Conservation (phyloP, 2,113 vertebrate genomes). For the Lutjanus erythropterus region DNA sequence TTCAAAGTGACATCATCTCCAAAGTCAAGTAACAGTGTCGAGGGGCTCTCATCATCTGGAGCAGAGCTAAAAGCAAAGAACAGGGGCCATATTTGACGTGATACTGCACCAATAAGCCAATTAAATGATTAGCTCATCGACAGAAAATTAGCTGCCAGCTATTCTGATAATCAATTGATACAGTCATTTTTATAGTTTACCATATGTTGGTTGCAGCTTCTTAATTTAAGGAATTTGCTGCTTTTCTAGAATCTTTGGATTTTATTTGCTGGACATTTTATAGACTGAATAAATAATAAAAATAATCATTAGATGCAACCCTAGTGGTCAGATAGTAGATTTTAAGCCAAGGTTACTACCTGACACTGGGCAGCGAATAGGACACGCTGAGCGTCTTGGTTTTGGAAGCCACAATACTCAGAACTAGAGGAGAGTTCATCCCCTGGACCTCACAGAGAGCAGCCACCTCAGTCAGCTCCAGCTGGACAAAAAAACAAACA, state of each 20-base stretch:
- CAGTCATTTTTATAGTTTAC: no score
- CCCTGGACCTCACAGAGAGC: conserved; percentile 89
- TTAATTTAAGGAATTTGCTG: no score
- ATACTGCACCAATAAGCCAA: no score
- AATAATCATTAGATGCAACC: no score
- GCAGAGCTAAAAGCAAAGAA: conserved; percentile 65
- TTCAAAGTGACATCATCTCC: conserved; percentile 83
- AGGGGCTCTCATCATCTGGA: background rate
- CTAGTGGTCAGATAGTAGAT: background rate
- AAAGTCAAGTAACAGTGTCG: conserved; percentile 87
- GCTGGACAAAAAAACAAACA: conserved; percentile 77
- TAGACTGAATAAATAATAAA: no score
- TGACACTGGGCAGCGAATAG: conserved; percentile 76
- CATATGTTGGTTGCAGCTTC: no score
- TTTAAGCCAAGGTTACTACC: conserved; percentile 21
- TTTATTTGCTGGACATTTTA: no score
- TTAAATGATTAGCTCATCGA: no score
- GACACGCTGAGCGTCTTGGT: conserved; percentile 86
- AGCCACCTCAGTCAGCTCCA: conserved; percentile 84
- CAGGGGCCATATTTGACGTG: background rate
- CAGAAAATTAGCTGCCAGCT: no score
- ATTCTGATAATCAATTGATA: no score
- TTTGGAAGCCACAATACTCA: conserved; percentile 84
- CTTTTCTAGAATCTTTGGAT: no score
- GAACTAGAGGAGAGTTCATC: conserved; percentile 87